Base-by-base conservation (phyloP, 2,797 vertebrate species). In the Caiman crocodilus region DNA sequence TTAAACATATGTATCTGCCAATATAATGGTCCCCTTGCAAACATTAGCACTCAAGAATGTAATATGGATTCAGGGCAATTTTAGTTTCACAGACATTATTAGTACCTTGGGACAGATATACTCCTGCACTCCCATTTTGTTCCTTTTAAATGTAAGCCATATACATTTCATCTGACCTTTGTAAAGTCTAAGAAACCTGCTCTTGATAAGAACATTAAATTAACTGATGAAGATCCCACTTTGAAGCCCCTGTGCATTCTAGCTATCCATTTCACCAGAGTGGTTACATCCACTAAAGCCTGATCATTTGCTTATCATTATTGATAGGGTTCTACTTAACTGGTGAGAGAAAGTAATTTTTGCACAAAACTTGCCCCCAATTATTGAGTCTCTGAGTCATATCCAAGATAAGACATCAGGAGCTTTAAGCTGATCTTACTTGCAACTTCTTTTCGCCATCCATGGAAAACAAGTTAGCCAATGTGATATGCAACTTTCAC, bases 111-210 rank as follows among this genome's bases (percentile, higher is more conserved):
- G 95, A 95, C 60, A 92, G 75, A 93, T 89, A 83, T 4, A 74
- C 77, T 23, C 88, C 76, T 79, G 59, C 32, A 56, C 71, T 94
- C 75, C 79, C 63, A 71, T 74, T 84, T 93, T 79, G 77, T 60
- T 75, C 59, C 90, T 26, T 77, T 84, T 91, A 88, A 95, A 87
- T 75, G 84, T 92, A 88, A 75, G 85, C 71, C 58, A 26, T 92
- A 89, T 82, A 89, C 94, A 96, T 94, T 96, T 96, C 83, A 95
- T 82, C 77, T 95, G 94, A 93, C 90, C 94, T 96, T 94, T 94
- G 83, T 88, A 94, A 90, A 94, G 82, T 81, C 21, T 90, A 85
- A 79, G 86, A 89, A 96, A 93, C 83, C 78, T 5, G 3, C 81
- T 94, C 65, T 94, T 84, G 59, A 76, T 86, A 57, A 50, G 17